Conservation (phyloP, 2,113 vertebrate genomes). For the Istiophorus platypterus region DNA sequence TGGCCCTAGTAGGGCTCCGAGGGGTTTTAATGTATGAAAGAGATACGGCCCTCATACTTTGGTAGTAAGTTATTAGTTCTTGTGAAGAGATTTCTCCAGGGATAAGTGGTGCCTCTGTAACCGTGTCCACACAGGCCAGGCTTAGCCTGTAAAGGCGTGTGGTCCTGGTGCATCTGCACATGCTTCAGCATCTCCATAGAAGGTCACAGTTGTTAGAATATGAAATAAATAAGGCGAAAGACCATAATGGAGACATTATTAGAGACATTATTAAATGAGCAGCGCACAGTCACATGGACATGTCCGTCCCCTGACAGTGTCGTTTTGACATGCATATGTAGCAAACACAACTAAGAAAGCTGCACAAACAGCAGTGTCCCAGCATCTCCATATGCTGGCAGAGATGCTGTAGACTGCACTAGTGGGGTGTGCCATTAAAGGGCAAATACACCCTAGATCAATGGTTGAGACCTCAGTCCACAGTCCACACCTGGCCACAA, state of each 20-base stretch:
- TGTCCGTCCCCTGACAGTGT: too few species aligned
- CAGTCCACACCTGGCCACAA: conserved; percentile 5
- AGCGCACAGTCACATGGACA: too few species aligned
- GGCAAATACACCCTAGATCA: not conserved
- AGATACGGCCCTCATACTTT: conserved; percentile 9
- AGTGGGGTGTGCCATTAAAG: too few species aligned
- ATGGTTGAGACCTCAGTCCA: not conserved
- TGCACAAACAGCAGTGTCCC: not conserved
- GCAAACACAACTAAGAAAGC: not conserved
- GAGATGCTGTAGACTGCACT: too few species aligned
- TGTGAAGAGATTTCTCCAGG: conserved; percentile 66
- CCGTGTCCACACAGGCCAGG: conserved; percentile 65
- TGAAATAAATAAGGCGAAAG: not conserved
- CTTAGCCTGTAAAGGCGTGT: too few species aligned
- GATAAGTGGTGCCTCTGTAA: conserved; percentile 44
- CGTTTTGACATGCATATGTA: not conserved
- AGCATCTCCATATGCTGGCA: too few species aligned
- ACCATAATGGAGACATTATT: too few species aligned
- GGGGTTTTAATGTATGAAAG: not conserved
- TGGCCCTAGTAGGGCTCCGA: not conserved
- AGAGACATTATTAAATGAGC: too few species aligned
- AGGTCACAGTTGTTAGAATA: not conserved
- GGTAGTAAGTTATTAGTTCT: conserved; percentile 35
- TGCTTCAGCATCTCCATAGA: not conserved
- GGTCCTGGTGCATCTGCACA: not conserved